phyloP scores from a whole-genome alignment of 2,113 vertebrate species.

The Oreochromis aureus region DNA sequence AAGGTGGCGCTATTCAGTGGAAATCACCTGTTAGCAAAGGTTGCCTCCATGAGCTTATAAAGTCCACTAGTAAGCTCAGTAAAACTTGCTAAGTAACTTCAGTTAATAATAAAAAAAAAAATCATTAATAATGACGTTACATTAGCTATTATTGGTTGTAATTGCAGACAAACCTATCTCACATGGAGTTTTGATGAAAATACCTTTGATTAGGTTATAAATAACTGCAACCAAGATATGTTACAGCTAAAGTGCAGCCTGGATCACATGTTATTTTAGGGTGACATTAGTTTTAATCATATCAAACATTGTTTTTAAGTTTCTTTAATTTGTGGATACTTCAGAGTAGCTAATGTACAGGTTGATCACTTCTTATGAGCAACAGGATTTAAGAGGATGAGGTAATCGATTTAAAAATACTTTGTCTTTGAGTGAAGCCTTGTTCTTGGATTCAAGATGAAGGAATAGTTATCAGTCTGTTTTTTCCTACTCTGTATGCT shows the following conservation, averaged over 20 bases:
- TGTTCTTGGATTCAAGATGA: not conserved
- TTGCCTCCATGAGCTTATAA: not conserved
- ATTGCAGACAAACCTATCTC: not conserved
- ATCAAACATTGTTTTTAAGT: not conserved
- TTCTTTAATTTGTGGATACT: not conserved
- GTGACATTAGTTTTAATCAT: not conserved
- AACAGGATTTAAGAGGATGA: not conserved
- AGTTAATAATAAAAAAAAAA: not conserved
- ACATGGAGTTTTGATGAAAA: not conserved
- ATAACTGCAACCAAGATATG: not conserved
- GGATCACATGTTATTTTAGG: not conserved
- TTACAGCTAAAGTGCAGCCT: not conserved
- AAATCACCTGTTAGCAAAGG: not conserved
- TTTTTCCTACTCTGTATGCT: not conserved
- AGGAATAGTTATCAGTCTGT: not conserved
- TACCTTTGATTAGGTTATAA: not conserved
- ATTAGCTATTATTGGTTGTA: not conserved
- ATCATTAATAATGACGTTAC: not conserved
- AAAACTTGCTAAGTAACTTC: not conserved
- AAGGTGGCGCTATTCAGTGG: not conserved
- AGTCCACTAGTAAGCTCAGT: not conserved
- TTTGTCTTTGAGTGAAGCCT: not conserved
- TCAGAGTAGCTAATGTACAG: not conserved
- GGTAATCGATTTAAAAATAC: not conserved
- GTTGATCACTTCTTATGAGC: not conserved